A percentile compares a stretch with the other conserved stretches of the same genome.
These are phyloP conservation scores for Lordiphosa clarofinis DNA, from an alignment of 1,140 invertebrate genomes.

Conservation along the genomic window DNA sequence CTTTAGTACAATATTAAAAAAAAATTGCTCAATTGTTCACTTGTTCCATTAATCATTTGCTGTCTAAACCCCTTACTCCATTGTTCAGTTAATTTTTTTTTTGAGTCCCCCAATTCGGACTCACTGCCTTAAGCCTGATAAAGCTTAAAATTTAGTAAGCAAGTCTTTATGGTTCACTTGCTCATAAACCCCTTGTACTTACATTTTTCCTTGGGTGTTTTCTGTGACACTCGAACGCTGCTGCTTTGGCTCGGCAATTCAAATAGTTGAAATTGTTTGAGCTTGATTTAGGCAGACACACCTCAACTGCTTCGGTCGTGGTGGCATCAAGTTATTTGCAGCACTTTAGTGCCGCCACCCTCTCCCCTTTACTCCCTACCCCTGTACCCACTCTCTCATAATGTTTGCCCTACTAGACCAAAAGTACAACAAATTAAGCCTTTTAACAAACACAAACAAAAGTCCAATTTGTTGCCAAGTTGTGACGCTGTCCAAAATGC, in stretches of 20 bases:
- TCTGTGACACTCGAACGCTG: background rate
- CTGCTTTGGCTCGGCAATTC: constrained; percentile 53
- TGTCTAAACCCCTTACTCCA: no score
- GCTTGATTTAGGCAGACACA: constrained; percentile 68
- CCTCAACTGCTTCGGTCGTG: constrained; percentile 20
- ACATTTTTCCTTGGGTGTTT: constrained; percentile 3
- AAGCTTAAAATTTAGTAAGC: no score
- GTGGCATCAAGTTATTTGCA: constrained; percentile 64
- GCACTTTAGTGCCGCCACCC: constrained; percentile 43
- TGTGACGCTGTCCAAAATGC: constrained; percentile 64
- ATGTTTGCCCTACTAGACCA: constrained; percentile 57
- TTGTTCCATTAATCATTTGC: no score
- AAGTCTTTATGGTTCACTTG: no score
- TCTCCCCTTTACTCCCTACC: background rate
- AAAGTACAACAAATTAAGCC: constrained; percentile 73
- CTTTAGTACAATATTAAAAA: no score
- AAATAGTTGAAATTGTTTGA: constrained; percentile 76
- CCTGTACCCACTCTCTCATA: constrained; percentile 33
- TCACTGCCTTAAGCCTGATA: no score
- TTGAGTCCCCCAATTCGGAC: no score
- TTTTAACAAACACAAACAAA: constrained; percentile 77
- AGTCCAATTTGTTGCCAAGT: constrained; percentile 74
- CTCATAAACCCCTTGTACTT: no score
- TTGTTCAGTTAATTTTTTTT: no score
- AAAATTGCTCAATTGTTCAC: no score